phyloP scores from a whole-genome alignment of 2,797 vertebrate genomes.

The Champsocephalus esox region DNA sequence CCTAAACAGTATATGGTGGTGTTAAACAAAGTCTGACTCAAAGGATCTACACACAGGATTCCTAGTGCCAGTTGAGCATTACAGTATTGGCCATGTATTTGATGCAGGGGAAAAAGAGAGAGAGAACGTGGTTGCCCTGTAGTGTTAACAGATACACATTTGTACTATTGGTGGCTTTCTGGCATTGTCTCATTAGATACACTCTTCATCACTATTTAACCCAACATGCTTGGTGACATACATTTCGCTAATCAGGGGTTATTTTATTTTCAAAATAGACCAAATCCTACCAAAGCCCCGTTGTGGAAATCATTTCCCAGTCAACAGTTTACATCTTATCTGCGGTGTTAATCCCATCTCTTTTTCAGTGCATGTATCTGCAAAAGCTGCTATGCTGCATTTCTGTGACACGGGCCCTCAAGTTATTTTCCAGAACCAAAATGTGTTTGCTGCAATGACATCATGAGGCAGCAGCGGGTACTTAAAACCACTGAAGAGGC shows the following conservation, averaged over 20 bases:
- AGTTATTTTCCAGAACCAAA: conserved; percentile 40
- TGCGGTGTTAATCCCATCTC: conserved; percentile 53
- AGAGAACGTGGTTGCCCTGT: background rate
- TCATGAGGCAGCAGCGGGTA: conserved; percentile 14
- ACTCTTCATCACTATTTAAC: conserved; percentile 31
- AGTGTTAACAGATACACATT: conserved; percentile 5
- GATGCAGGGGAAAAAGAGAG: conserved; percentile 6
- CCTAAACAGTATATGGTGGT: background rate
- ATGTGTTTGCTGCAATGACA: conserved; percentile 33
- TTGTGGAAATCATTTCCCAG: conserved; percentile 44
- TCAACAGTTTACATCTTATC: conserved; percentile 51
- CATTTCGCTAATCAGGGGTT: conserved; percentile 23
- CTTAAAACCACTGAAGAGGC: conserved; percentile 32
- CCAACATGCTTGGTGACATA: conserved; percentile 17
- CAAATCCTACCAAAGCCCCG: conserved; percentile 40
- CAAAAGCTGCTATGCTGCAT: conserved; percentile 46
- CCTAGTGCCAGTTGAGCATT: conserved; percentile 20
- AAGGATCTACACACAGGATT: background rate
- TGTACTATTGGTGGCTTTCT: conserved; percentile 7
- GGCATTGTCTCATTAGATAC: conserved; percentile 32
- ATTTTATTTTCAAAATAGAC: conserved; percentile 17
- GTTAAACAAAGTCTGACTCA: conserved; percentile 8
- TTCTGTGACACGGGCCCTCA: conserved; percentile 39
- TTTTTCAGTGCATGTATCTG: conserved; percentile 41
- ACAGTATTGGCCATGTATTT: conserved; percentile 21